Evolutionary conservation across 2,888 invertebrate genomes (phyloP).

Genomic region (Pristionchus maxplancki): DNA sequence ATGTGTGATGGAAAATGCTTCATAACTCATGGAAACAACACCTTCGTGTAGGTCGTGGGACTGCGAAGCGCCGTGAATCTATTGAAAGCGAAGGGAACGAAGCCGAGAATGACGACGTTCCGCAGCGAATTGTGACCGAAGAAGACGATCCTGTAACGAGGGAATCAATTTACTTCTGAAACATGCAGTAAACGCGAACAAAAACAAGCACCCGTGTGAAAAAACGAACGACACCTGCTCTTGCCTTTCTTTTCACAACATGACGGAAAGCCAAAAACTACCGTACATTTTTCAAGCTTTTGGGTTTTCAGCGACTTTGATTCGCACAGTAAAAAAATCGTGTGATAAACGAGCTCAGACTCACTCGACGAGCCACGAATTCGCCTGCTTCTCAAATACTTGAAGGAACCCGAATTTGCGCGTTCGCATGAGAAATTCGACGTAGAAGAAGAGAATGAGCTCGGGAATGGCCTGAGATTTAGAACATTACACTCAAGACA

Average conservation of each 20-base stretch:
- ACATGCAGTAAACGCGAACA: no score
- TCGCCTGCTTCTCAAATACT: background rate
- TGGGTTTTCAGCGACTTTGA: no score
- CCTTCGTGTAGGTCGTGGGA: background rate
- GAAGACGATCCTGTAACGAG: background rate
- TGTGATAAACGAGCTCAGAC: background rate
- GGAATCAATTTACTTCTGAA: no score
- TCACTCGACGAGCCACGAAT: slow-evolving; percentile 12
- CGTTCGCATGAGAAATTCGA: background rate
- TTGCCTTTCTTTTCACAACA: no score
- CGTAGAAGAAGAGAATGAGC: slow-evolving; percentile 18
- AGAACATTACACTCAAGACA: background rate
- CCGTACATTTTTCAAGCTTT: no score
- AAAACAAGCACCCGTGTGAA: no score
- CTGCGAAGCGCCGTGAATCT: slow-evolving; percentile 10
- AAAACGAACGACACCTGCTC: no score
- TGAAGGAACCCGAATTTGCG: slow-evolving; percentile 31
- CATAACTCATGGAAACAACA: no score
- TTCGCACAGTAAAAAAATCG: no score
- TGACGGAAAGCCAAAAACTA: no score
- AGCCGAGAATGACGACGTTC: background rate
- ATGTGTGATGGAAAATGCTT: no score
- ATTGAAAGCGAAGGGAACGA: slow-evolving; percentile 23
- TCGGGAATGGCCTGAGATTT: background rate
- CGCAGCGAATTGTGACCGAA: slow-evolving; percentile 38